Percentiles rank a stretch among this genome's conserved stretches.
Conservation (phyloP, 2,797 vertebrate genomes). For the Miichthys miiuy region DNA sequence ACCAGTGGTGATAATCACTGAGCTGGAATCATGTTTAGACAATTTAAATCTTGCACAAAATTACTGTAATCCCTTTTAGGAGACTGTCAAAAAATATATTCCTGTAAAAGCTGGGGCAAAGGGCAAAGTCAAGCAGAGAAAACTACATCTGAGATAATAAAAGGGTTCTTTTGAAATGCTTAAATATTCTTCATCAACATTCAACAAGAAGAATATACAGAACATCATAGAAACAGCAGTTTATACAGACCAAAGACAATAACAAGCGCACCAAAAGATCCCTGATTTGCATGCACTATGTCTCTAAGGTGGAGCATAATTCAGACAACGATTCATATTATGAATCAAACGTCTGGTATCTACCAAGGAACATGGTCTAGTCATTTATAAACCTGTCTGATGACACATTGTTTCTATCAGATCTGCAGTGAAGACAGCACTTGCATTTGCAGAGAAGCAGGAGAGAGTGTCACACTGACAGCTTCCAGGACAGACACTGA, state of each 20-base stretch:
- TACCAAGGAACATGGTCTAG: constrained; percentile 1
- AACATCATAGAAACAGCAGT: not conserved
- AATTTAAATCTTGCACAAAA: constrained; percentile 15
- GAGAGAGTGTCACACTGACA: constrained; percentile 36
- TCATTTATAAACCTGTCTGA: constrained; percentile 22
- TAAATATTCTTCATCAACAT: not conserved
- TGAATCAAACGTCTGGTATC: constrained; percentile 8
- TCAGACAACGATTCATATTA: not conserved
- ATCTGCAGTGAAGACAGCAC: constrained; percentile 1
- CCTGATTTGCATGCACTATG: constrained; percentile 4
- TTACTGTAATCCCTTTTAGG: constrained; percentile 13
- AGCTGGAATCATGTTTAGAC: constrained; percentile 37
- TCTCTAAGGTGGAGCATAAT: not conserved
- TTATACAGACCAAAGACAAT: constrained; percentile 4
- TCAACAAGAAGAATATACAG: not conserved
- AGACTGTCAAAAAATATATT: constrained; percentile 8
- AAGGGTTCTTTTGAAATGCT: too few relatives aligned
- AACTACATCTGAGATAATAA: not conserved
- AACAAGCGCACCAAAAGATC: not conserved
- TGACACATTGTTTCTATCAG: constrained; percentile 19
- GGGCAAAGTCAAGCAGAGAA: not conserved
- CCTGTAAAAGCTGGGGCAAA: constrained; percentile 11
- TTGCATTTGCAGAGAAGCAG: constrained; percentile 11
- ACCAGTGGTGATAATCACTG: constrained; percentile 22
- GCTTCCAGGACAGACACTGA: constrained; percentile 47